phyloP scores from a whole-genome alignment of 1,140 invertebrate species.

The Cydia pomonella region DNA sequence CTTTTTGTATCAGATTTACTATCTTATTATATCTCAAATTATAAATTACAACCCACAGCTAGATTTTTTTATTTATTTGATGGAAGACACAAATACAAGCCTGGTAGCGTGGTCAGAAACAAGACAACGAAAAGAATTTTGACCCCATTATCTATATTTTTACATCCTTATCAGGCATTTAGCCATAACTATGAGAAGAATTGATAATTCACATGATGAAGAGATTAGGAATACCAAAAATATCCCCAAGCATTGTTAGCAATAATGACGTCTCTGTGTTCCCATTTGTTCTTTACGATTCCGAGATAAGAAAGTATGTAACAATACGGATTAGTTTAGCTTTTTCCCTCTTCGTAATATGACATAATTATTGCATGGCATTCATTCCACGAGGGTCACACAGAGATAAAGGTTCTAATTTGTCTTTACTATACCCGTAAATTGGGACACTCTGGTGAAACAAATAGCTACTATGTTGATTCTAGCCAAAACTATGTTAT shows the following conservation, averaged over 20 bases:
- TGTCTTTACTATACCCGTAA: not conserved
- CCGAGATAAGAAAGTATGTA: not conserved
- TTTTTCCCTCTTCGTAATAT: not conserved
- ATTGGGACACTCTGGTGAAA: not conserved
- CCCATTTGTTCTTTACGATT: not conserved
- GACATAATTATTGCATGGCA: not conserved
- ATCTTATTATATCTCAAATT: too few relatives aligned
- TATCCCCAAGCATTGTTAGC: constrained; percentile 9
- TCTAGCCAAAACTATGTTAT: too few relatives aligned
- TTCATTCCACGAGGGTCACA: not conserved
- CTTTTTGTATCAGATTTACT: too few relatives aligned
- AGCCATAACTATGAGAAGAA: too few relatives aligned
- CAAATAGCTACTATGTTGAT: not conserved
- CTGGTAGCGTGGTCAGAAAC: too few relatives aligned
- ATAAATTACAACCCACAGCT: too few relatives aligned
- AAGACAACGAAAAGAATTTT: too few relatives aligned
- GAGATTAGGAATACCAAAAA: not conserved
- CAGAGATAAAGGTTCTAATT: not conserved
- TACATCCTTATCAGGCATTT: too few relatives aligned
- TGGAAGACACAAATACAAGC: too few relatives aligned
- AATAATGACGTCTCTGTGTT: not conserved
- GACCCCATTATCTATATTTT: too few relatives aligned
- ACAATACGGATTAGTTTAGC: not conserved
- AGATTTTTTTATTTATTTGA: too few relatives aligned
- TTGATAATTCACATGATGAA: too few relatives aligned